Conservation (phyloP, 1,140 invertebrate species). For the Dryas iulia region DNA sequence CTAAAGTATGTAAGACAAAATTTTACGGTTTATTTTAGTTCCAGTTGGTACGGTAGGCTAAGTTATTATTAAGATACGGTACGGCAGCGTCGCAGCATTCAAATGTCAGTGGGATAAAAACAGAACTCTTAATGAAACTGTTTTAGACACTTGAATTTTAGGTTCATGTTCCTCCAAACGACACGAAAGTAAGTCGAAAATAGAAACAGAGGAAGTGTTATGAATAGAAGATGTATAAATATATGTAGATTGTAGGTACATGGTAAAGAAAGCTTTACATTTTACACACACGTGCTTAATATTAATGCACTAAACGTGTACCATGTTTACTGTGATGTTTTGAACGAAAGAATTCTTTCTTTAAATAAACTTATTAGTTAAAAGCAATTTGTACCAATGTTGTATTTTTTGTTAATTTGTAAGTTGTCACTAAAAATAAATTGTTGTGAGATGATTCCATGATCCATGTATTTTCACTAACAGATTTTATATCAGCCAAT, state of each 20-base stretch:
- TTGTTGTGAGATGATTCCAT: too few species aligned
- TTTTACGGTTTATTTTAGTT: conserved; percentile 35
- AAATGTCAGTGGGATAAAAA: conserved; percentile 39
- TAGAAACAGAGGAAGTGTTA: conserved; percentile 61
- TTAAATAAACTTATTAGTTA: too few species aligned
- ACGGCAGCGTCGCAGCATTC: conserved; percentile 20
- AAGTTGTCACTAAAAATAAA: too few species aligned
- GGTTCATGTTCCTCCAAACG: conserved; percentile 44
- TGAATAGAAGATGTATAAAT: conserved; percentile 57
- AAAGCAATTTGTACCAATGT: too few species aligned
- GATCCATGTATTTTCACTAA: too few species aligned
- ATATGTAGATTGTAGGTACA: conserved; percentile 38
- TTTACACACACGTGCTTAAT: not conserved
- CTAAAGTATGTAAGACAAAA: conserved; percentile 20
- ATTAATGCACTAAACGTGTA: not conserved
- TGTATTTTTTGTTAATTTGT: too few species aligned
- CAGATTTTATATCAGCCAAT: too few species aligned
- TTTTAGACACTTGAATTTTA: conserved; percentile 48
- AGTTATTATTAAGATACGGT: conserved; percentile 32
- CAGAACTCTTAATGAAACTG: conserved; percentile 31
- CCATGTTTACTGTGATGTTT: not conserved
- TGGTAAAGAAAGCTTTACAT: conserved; percentile 13
- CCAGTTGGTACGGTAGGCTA: conserved; percentile 29
- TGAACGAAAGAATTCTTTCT: too few species aligned
- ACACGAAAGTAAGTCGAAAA: conserved; percentile 54